A percentile compares a stretch with the other conserved stretches of the same genome.
Conservation (phyloP, 2,113 vertebrate genomes). For the Psittacula cyanocephala region DNA sequence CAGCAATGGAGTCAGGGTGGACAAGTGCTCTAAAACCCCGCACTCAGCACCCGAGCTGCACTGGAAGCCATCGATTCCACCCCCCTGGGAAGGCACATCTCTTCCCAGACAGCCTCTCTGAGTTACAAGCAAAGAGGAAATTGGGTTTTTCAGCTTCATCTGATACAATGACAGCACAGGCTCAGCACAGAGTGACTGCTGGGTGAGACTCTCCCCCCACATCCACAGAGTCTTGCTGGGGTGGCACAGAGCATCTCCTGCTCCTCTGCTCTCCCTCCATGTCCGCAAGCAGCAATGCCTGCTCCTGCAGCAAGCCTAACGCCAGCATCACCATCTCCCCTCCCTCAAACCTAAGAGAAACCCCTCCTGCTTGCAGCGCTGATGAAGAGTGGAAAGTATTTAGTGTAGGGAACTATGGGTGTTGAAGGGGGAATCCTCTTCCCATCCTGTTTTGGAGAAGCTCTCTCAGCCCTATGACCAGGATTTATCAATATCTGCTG, state of each 20-base stretch:
- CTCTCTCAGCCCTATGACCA: not conserved
- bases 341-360: not conserved
- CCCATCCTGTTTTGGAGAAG: not conserved
- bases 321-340: not conserved
- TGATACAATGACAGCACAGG: rapidly evolving
- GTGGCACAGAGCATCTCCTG: not conserved
- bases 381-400: not conserved
- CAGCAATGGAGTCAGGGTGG: not conserved
- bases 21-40: not conserved
- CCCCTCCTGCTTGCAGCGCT: not conserved
- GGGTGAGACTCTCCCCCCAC: rapidly evolving
- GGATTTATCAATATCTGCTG: not conserved
- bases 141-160: not conserved
- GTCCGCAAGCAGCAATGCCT: not conserved
- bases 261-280: not conserved
- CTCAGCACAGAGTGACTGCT: rapidly evolving
- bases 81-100: not conserved
- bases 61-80: rapidly evolving
- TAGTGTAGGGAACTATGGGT: not conserved
- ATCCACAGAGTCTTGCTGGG: not conserved
- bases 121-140: not conserved
- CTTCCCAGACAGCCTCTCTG: not conserved
- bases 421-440: not conserved
- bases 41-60: rapidly evolving
- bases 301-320: not conserved